Evolutionary conservation across 35 echinoderm and acorn worm genomes (phyloP).

Genomic region (Eucidaris tribuloides): DNA sequence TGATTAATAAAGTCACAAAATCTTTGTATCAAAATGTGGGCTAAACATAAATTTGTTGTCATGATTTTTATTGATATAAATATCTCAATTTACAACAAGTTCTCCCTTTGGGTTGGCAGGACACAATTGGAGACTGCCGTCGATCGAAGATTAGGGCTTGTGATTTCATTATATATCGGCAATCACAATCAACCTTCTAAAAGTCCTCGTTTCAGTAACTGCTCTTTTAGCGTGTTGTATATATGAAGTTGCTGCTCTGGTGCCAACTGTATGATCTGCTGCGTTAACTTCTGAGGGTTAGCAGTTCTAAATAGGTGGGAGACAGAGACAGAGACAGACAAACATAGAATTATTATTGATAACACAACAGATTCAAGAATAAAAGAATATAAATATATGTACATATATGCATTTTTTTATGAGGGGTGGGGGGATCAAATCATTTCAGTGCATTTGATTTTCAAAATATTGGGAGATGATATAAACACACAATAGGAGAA

Average conservation of each 20-base stretch:
- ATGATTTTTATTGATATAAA: no score
- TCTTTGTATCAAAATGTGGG: no score
- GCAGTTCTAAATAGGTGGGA: conserved; percentile 63
- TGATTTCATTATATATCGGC: no score
- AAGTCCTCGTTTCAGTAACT: conserved; percentile 25
- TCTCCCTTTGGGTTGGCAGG: no score
- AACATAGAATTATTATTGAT: no score
- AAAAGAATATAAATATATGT: neutral
- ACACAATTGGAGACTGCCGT: no score
- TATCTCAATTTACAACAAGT: no score
- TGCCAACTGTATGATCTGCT: conserved; percentile 71
- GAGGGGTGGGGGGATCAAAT: neutral
- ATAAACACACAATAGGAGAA: neutral
- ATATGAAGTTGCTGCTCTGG: conserved; percentile 73
- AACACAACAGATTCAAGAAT: neutral
- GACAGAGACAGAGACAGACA: neutral
- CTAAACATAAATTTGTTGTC: no score
- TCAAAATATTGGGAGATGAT: neutral
- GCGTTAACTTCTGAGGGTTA: conserved; percentile 72
- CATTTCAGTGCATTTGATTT: neutral
- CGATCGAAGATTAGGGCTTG: no score
- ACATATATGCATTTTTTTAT: neutral
- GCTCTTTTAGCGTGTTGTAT: conserved; percentile 52
- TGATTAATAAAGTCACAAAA: no score
- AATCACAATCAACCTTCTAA: conserved; percentile 16